A percentile compares a stretch with the other conserved stretches of the same genome.
phyloP scores from a whole-genome alignment of 1,140 invertebrate species.

The Notospermus geniculatus region DNA sequence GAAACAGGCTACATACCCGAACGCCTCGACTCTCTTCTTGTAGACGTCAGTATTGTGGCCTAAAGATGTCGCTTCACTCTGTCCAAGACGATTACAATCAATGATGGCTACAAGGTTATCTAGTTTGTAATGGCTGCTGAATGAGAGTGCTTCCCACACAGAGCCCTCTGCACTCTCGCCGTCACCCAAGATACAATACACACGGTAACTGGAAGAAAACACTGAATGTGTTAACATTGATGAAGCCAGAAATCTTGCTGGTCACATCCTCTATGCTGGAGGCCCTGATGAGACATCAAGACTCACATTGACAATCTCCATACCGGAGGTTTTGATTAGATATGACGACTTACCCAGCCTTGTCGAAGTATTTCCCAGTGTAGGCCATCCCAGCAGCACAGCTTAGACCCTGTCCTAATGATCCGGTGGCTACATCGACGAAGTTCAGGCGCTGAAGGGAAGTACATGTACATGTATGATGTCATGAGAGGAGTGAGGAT shows the following conservation, averaged over 20 bases:
- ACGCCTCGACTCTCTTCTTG: conserved; percentile 81
- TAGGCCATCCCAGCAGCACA: conserved; percentile 98
- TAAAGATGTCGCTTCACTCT: conserved; percentile 90
- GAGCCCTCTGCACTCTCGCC: conserved; percentile 98
- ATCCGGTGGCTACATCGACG: conserved; percentile 97
- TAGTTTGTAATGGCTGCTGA: conserved; percentile 90
- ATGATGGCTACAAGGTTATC: conserved; percentile 97
- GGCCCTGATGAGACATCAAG: too few species aligned
- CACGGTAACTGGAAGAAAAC: conserved; percentile 63
- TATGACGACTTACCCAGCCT: conserved; percentile 63
- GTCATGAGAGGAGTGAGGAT: too few species aligned
- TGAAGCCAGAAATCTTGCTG: too few species aligned
- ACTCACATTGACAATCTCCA: too few species aligned
- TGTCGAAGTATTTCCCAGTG: conserved; percentile 95
- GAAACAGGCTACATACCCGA: conserved; percentile 68
- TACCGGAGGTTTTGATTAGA: too few species aligned
- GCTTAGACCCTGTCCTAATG: conserved; percentile 93
- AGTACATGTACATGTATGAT: too few species aligned
- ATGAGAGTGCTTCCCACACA: conserved; percentile 95
- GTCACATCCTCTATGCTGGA: too few species aligned
- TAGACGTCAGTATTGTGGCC: conserved; percentile 92
- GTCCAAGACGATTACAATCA: conserved; percentile 95
- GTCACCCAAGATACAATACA: conserved; percentile 94
- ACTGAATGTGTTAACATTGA: background rate
- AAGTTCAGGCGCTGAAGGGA: conserved; percentile 84